A percentile compares a stretch with the other conserved stretches of the same genome.
Evolutionary conservation across 2,797 vertebrate genomes (phyloP).

Genomic region (Dallia pectoralis): DNA sequence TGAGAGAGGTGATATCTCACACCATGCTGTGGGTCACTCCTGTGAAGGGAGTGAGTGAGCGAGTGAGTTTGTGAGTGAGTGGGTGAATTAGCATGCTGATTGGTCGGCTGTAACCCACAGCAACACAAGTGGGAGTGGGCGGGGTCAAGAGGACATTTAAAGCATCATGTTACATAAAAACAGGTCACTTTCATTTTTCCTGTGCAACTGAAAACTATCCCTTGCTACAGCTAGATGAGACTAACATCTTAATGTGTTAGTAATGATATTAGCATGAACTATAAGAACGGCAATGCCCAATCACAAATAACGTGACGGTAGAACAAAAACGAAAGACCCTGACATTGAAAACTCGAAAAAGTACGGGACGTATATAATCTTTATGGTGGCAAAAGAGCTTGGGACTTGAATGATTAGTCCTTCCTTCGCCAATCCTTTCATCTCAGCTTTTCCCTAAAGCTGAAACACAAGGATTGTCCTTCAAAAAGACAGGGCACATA

Average conservation of each 20-base stretch:
- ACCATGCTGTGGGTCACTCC: conserved; percentile 42
- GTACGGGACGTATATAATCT: not conserved
- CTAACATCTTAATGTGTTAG: not conserved
- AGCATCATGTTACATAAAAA: conserved; percentile 7
- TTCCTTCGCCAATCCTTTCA: not conserved
- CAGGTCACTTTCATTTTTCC: not conserved
- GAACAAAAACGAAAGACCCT: not conserved
- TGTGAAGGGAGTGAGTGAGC: conserved; percentile 41
- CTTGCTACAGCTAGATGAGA: conserved; percentile 1
- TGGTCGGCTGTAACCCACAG: conserved; percentile 35
- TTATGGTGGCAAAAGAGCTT: conserved; percentile 2
- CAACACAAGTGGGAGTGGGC: conserved; percentile 18
- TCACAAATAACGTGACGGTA: not conserved
- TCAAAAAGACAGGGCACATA: conserved; percentile 1
- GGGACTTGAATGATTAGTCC: no score
- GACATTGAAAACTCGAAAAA: not conserved
- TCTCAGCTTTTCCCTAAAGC: not conserved
- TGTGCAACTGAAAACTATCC: not conserved
- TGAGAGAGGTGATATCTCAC: conserved; percentile 23
- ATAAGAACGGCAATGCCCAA: not conserved
- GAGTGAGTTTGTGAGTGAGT: conserved; percentile 38
- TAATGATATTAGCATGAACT: not conserved
- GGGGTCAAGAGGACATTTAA: not conserved
- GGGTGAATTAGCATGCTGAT: conserved; percentile 53
- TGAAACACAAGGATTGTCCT: not conserved